Conservation (phyloP, 2,888 invertebrate species). For the Chironomus tentans region DNA sequence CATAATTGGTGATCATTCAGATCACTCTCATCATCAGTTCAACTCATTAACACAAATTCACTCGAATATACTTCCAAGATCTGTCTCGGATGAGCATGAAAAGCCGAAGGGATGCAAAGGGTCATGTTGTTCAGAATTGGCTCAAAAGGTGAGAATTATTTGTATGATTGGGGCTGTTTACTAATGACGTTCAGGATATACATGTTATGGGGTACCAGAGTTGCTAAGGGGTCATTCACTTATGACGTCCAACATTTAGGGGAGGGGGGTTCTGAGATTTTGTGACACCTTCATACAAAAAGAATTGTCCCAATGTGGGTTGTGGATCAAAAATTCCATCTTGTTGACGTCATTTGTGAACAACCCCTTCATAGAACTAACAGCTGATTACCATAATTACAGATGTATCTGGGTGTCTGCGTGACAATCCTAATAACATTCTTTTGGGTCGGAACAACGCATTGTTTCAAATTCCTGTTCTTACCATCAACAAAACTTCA, state of each 20-base stretch:
- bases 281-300: too few species aligned
- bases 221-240: too few species aligned
- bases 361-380: too few species aligned
- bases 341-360: too few species aligned
- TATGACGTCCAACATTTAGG: too few species aligned
- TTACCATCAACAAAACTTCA: conserved; percentile 37
- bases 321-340: too few species aligned
- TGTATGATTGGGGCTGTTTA: too few species aligned
- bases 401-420: conserved; percentile 84
- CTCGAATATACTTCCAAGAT: conserved; percentile 28
- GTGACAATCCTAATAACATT: conserved; percentile 78
- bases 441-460: conserved; percentile 88
- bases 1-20: conserved; percentile 20
- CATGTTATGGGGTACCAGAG: too few species aligned
- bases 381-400: too few species aligned
- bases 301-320: too few species aligned
- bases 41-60: conserved; percentile 24
- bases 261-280: too few species aligned
- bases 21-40: conserved; percentile 27
- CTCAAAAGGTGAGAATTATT: conserved; percentile 56
- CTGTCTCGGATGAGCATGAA: conserved; percentile 32
- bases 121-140: conserved; percentile 72
- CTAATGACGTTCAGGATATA: too few species aligned
- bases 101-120: conserved; percentile 51
- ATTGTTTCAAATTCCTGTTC: conserved; percentile 80